Evolutionary conservation across 2,113 vertebrate genomes (phyloP).

Genomic region (Centrocercus urophasianus): DNA sequence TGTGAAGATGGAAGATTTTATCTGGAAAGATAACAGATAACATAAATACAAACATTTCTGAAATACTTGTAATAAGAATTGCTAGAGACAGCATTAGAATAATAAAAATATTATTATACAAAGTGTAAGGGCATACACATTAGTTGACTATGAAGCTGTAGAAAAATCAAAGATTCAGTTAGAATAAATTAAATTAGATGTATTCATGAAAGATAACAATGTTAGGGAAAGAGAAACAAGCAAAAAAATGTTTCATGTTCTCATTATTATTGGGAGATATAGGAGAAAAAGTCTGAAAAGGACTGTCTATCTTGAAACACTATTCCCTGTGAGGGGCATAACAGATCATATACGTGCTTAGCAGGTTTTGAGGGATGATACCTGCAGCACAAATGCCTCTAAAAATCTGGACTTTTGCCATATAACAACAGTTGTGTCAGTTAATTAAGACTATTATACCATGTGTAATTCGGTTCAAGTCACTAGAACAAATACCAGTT

Average conservation of each 20-base stretch:
- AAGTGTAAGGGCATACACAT: not conserved
- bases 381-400: not conserved
- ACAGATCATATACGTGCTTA: not conserved
- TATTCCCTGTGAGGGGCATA: not conserved
- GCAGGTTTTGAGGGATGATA: not conserved
- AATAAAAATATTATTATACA: not conserved
- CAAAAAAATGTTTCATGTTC: not conserved
- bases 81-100: not conserved
- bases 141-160: not conserved
- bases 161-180: not conserved
- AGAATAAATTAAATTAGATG: not conserved
- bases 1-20: not conserved
- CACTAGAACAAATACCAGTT: not conserved
- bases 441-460: not conserved
- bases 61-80: not conserved
- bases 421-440: not conserved
- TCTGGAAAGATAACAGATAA: not conserved
- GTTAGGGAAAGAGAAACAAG: not conserved
- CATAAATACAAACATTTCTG: not conserved
- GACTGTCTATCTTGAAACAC: not conserved
- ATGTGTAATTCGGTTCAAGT: not conserved
- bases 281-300: not conserved
- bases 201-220: not conserved
- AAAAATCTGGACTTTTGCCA: not conserved
- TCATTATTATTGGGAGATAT: not conserved